Evolutionary conservation across 2,113 vertebrate genomes (phyloP).

Genomic region (Dolichallabes microphthalmus): DNA sequence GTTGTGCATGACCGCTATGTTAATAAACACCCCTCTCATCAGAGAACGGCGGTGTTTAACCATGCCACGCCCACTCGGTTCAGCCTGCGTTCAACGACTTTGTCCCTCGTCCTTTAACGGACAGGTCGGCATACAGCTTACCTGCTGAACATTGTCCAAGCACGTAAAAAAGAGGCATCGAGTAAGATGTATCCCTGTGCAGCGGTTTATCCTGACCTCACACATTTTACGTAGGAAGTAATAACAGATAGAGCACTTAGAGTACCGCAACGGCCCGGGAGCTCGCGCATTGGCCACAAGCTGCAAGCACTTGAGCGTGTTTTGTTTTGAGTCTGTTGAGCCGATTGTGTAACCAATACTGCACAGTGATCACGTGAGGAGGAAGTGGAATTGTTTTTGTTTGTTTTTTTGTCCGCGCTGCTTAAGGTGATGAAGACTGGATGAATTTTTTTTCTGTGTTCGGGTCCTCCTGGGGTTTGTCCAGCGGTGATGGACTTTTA

Average conservation of each 20-base stretch:
- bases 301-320: constrained; percentile 23
- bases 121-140: background rate
- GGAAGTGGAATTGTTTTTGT: background rate
- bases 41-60: background rate
- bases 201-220: constrained; percentile 35
- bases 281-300: background rate
- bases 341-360: background rate
- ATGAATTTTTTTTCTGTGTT: background rate
- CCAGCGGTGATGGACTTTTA: constrained; percentile 28
- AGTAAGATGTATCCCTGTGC: constrained; percentile 25
- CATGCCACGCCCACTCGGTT: constrained; percentile 6
- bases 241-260: constrained; percentile 37
- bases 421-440: constrained; percentile 9
- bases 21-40: constrained; percentile 16
- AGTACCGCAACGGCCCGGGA: background rate
- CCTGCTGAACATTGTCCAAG: constrained; percentile 15
- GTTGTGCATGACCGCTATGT: constrained; percentile 33
- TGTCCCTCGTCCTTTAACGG: constrained; percentile 1
- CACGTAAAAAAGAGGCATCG: constrained; percentile 8
- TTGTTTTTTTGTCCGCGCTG: constrained; percentile 6
- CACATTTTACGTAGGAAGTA: constrained; percentile 38
- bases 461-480: background rate
- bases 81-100: constrained; percentile 4
- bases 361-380: constrained; percentile 5
- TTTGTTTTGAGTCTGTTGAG: constrained; percentile 24